A percentile compares a stretch with the other conserved stretches of the same genome.
Evolutionary conservation across 2,113 vertebrate genomes (phyloP).

Genomic region (Morone chrysops): DNA sequence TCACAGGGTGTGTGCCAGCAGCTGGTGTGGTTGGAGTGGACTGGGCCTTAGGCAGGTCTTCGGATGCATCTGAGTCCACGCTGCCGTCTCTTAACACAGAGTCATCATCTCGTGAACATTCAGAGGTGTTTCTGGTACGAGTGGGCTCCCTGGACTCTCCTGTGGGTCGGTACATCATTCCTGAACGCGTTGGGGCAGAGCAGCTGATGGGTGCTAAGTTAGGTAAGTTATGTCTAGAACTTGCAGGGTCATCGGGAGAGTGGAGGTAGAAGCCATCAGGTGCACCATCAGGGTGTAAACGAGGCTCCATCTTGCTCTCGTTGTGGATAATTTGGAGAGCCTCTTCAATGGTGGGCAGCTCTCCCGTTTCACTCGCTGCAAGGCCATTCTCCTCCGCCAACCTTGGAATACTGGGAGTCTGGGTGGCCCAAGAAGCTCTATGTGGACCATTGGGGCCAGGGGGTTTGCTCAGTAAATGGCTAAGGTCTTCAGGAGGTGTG

Average conservation of each 20-base stretch:
- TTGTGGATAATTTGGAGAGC: constrained; percentile 95
- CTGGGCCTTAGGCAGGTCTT: constrained; percentile 84
- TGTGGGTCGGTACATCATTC: constrained; percentile 77
- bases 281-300: constrained; percentile 91
- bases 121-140: constrained; percentile 80
- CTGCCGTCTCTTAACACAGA: constrained; percentile 88
- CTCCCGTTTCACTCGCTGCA: constrained; percentile 75
- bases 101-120: constrained; percentile 86
- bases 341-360: constrained; percentile 93
- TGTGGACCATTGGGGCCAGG: constrained; percentile 77
- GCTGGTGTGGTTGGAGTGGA: constrained; percentile 79
- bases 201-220: constrained; percentile 72
- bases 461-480: constrained; percentile 72
- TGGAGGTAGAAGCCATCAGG: constrained; percentile 93
- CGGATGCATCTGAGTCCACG: constrained; percentile 87
- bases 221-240: constrained; percentile 57
- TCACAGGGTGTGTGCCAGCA: constrained; percentile 12
- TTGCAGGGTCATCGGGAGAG: constrained; percentile 85
- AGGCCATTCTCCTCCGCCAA: constrained; percentile 81
- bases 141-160: constrained; percentile 62
- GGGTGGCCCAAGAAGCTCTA: constrained; percentile 81
- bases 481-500: constrained; percentile 82
- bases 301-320: constrained; percentile 88
- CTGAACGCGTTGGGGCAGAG: constrained; percentile 82
- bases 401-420: constrained; percentile 66